Evolutionary conservation across 1,140 invertebrate genomes (phyloP).

Genomic region (Drosophila funebris): DNA sequence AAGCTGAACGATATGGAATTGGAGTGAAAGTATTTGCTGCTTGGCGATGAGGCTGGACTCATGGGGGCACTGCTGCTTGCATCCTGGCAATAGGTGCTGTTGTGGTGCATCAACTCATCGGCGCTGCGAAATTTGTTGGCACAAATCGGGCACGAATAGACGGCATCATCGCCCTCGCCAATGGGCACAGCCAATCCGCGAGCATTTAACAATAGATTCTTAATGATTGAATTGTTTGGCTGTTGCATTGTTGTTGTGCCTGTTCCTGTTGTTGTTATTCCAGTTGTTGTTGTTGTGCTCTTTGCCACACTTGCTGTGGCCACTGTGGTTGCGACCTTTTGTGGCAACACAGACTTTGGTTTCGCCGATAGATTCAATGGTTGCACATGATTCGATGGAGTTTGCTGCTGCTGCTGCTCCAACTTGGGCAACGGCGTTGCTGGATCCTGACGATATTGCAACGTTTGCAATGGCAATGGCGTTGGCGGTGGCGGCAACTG

Average conservation of each 20-base stretch:
- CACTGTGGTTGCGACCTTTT: constrained; percentile 7
- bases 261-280: too few relatives aligned
- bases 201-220: constrained; percentile 91
- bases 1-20: constrained; percentile 86
- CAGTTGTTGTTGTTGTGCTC: not conserved
- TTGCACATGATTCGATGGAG: constrained; percentile 29
- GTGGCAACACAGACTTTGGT: not conserved
- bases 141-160: constrained; percentile 87
- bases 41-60: constrained; percentile 74
- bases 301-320: constrained; percentile 10
- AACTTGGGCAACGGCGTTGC: constrained; percentile 54
- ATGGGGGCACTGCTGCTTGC: constrained; percentile 77
- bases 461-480: constrained; percentile 46
- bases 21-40: constrained; percentile 73
- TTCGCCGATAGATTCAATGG: constrained; percentile 59
- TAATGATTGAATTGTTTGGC: constrained; percentile 90
- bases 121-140: constrained; percentile 88
- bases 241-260: constrained; percentile 16
- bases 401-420: constrained; percentile 32
- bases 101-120: constrained; percentile 89
- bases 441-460: constrained; percentile 68
- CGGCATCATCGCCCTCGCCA: constrained; percentile 85
- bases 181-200: constrained; percentile 84
- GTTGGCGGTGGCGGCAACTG: constrained; percentile 50
- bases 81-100: constrained; percentile 87